phyloP scores from a whole-genome alignment of 1,140 invertebrate genomes.

The Drosophila repletoides region DNA sequence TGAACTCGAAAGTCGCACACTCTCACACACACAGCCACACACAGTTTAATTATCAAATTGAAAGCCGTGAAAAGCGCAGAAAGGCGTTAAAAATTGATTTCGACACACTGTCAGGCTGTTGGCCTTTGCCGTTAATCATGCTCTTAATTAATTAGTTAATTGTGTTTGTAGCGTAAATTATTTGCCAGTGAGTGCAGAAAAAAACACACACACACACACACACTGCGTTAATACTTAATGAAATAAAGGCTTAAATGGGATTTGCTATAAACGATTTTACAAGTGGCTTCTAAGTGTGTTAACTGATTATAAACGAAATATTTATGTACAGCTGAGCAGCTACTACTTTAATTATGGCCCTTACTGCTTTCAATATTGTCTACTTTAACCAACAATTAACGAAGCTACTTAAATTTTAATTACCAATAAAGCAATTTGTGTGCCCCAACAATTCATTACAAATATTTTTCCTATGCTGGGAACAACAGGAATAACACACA shows the following conservation, averaged over 20 bases:
- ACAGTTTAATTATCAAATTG: constrained; percentile 66
- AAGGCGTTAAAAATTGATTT: constrained; percentile 71
- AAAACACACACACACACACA: neutral
- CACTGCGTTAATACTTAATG: constrained; percentile 57
- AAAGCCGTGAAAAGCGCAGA: constrained; percentile 50
- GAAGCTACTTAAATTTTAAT: constrained; percentile 44
- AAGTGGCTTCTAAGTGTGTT: constrained; percentile 29
- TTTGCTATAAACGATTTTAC: constrained; percentile 32
- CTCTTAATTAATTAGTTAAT: constrained; percentile 70
- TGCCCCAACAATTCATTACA: constrained; percentile 39
- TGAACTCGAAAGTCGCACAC: constrained; percentile 64
- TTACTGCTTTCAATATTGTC: neutral
- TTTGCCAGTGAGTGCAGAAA: constrained; percentile 1
- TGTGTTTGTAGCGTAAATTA: constrained; percentile 62
- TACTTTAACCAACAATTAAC: constrained; percentile 35
- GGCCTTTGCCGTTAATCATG: constrained; percentile 52
- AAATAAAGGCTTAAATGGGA: constrained; percentile 59
- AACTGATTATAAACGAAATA: neutral
- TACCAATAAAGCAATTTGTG: constrained; percentile 32
- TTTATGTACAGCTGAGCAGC: neutral
- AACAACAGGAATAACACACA: neutral
- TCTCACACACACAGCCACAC: too few species aligned
- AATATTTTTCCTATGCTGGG: constrained; percentile 38
- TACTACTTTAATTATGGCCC: neutral
- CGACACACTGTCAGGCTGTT: constrained; percentile 33